phyloP scores from a whole-genome alignment of 2,888 invertebrate genomes.

The Helobdella robusta region DNA sequence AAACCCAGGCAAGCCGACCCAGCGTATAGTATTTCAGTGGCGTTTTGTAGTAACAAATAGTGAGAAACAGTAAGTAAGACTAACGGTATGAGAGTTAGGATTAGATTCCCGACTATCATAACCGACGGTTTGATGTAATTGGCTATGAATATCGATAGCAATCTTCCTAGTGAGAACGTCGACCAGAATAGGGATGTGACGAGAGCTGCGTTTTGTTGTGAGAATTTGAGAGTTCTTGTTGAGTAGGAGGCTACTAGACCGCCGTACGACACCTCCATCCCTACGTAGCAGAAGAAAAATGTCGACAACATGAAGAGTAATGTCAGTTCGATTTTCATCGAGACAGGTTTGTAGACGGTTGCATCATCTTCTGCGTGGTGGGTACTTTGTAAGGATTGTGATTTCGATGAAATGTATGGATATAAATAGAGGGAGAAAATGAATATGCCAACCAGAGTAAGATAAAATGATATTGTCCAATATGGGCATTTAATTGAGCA shows the following conservation, averaged over 20 bases:
- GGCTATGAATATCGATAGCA: conserved; percentile 49
- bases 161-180: conserved; percentile 48
- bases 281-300: conserved; percentile 49
- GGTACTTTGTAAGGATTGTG: too few relatives aligned
- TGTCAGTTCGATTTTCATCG: conserved; percentile 32
- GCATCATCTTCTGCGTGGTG: too few relatives aligned
- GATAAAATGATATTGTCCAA: not conserved
- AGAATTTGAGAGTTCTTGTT: conserved; percentile 43
- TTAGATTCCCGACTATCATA: conserved; percentile 48
- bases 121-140: conserved; percentile 45
- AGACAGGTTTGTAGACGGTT: too few relatives aligned
- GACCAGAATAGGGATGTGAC: conserved; percentile 51
- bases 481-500: conserved; percentile 19
- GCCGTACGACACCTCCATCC: conserved; percentile 51
- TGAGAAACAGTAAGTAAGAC: conserved; percentile 40
- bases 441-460: not conserved
- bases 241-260: conserved; percentile 50
- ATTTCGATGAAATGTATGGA: too few relatives aligned
- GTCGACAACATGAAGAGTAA: conserved; percentile 46
- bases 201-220: conserved; percentile 44
- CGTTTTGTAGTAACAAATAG: too few relatives aligned
- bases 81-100: conserved; percentile 39
- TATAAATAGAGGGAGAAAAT: not conserved
- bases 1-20: conserved; percentile 48
- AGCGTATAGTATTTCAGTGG: conserved; percentile 42